These are phyloP conservation scores for Elysia crispata DNA, from an alignment of 2,888 invertebrate species.

Conservation along the genomic window DNA sequence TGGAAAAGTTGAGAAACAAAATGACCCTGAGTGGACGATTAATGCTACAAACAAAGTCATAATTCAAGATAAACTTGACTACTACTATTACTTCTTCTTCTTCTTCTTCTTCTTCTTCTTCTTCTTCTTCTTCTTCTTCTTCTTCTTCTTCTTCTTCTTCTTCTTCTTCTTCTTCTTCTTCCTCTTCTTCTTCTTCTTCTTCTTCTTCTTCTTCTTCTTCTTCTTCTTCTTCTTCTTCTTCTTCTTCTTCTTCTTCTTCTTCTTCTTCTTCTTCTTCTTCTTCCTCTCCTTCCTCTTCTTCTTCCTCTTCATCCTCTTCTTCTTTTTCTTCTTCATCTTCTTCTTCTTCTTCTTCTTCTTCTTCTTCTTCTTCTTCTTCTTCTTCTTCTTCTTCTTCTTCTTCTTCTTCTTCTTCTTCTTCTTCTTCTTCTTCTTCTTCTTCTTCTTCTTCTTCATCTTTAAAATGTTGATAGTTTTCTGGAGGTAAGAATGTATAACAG, in stretches of 20 bases:
- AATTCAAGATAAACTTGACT: too few relatives aligned
- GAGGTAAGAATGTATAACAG: too few relatives aligned
- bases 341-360: background rate
- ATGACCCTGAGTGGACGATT: too few relatives aligned
- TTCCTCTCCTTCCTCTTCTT: background rate
- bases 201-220: conserved; percentile 12
- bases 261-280: background rate
- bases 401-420: background rate
- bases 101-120: background rate
- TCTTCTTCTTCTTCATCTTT: conserved; percentile 32
- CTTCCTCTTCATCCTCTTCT: too few relatives aligned
- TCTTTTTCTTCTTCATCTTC: background rate
- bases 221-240: background rate
- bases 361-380: background rate
- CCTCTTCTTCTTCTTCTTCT: background rate
- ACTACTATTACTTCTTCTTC: too few relatives aligned
- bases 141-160: too few relatives aligned
- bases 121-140: background rate
- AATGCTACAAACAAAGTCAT: too few relatives aligned
- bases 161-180: background rate
- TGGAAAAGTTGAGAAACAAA: too few relatives aligned
- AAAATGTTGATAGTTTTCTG: too few relatives aligned
- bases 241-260: background rate
- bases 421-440: conserved; percentile 22
- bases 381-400: background rate